phyloP scores from a whole-genome alignment of 1,140 invertebrate species.

The Drosophila sturtevanti region DNA sequence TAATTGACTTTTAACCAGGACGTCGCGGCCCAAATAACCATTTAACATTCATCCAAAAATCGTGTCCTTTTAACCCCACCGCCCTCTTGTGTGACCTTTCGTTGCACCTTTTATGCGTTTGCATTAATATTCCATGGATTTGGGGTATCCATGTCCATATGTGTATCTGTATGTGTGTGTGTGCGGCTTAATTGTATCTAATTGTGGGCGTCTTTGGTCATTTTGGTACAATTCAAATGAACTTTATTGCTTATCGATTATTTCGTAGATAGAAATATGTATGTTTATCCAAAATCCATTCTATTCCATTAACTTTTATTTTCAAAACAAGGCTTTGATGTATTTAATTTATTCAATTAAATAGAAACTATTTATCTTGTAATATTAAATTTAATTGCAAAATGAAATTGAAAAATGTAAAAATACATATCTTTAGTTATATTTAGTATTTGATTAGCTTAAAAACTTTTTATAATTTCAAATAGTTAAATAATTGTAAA shows the following conservation, averaged over 20 bases:
- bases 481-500: too few relatives aligned
- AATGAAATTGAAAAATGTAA: too few relatives aligned
- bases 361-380: too few relatives aligned
- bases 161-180: background rate
- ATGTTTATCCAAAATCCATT: background rate
- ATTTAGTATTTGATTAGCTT: too few relatives aligned
- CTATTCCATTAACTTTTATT: background rate
- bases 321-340: too few relatives aligned
- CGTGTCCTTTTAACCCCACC: background rate
- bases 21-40: conserved; percentile 44
- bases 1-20: conserved; percentile 77
- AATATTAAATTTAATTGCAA: too few relatives aligned
- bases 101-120: background rate
- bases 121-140: conserved; percentile 50
- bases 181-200: background rate
- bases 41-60: background rate
- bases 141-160: background rate
- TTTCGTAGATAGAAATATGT: background rate
- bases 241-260: background rate
- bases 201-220: background rate
- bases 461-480: too few relatives aligned
- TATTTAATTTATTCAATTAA: too few relatives aligned
- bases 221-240: background rate
- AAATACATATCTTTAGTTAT: too few relatives aligned
- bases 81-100: background rate